Conservation (phyloP, 2,797 vertebrate genomes). For the Squalus acanthias region DNA sequence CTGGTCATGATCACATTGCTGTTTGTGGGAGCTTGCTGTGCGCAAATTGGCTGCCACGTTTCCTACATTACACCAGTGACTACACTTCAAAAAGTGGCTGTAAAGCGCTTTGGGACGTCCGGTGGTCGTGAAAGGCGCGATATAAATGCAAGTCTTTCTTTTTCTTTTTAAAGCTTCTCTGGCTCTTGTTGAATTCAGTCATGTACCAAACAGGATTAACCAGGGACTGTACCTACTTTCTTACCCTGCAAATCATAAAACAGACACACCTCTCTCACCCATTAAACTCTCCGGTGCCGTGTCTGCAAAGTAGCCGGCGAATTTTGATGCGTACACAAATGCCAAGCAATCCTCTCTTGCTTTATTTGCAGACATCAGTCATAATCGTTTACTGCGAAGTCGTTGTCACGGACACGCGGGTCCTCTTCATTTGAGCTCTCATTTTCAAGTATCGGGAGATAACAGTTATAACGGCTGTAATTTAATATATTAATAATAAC, state of each 20-base stretch:
- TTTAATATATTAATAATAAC: constrained; percentile 30
- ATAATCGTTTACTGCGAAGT: background rate
- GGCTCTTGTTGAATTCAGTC: background rate
- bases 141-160: background rate
- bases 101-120: no score
- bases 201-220: background rate
- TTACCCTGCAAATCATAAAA: background rate
- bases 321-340: background rate
- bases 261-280: background rate
- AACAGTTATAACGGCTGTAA: constrained; percentile 25
- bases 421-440: constrained; percentile 22
- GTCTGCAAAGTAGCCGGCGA: background rate
- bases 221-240: background rate
- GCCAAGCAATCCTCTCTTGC: background rate
- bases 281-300: background rate
- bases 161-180: no score
- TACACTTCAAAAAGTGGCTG: no score
- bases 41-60: no score
- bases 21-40: no score
- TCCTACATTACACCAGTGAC: no score
- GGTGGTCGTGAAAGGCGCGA: no score
- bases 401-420: constrained; percentile 19
- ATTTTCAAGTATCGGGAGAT: constrained; percentile 29
- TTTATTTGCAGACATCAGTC: background rate
- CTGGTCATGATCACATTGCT: no score